These are phyloP conservation scores for Polia nebulosa DNA, from an alignment of 2,888 invertebrate genomes.

Conservation along the genomic window DNA sequence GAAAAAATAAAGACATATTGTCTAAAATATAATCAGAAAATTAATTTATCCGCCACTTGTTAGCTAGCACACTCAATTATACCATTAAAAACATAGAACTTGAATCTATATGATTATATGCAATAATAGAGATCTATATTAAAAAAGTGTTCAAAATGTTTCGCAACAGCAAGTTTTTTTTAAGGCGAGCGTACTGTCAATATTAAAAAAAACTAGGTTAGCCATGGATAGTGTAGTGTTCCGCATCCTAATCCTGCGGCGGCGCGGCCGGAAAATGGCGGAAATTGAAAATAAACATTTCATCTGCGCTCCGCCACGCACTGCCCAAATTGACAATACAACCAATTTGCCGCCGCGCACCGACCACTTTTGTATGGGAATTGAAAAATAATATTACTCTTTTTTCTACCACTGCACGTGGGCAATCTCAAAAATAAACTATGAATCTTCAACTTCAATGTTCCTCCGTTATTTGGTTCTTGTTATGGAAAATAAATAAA, in stretches of 20 bases:
- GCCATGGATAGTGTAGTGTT: slow-evolving; percentile 76
- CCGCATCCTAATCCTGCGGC: slow-evolving; percentile 87
- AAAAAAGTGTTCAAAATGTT: slow-evolving; percentile 12
- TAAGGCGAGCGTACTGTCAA: slow-evolving; percentile 30
- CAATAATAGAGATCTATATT: too few relatives aligned
- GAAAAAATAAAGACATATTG: too few relatives aligned
- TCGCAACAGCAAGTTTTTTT: slow-evolving; percentile 36
- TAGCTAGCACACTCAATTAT: too few relatives aligned
- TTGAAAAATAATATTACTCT: slow-evolving; percentile 91
- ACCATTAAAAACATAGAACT: too few relatives aligned
- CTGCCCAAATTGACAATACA: slow-evolving; percentile 91
- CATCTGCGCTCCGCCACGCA: slow-evolving; percentile 90
- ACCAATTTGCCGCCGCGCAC: slow-evolving; percentile 89
- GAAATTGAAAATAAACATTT: slow-evolving; percentile 91
- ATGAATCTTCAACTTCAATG: slow-evolving; percentile 74
- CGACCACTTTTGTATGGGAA: slow-evolving; percentile 91
- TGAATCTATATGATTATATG: too few relatives aligned
- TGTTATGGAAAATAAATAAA: slow-evolving; percentile 55
- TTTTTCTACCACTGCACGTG: slow-evolving; percentile 84
- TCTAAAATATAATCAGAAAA: too few relatives aligned
- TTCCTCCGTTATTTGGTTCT: slow-evolving; percentile 55
- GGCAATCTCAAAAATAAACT: slow-evolving; percentile 89
- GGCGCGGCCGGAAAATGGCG: slow-evolving; percentile 87
- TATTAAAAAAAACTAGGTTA: slow-evolving; percentile 71
- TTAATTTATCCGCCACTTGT: too few relatives aligned